These are phyloP conservation scores for Geodia barretti DNA, from an alignment of 37 sponge, comb jelly and placozoan species.

Conservation along the genomic window DNA sequence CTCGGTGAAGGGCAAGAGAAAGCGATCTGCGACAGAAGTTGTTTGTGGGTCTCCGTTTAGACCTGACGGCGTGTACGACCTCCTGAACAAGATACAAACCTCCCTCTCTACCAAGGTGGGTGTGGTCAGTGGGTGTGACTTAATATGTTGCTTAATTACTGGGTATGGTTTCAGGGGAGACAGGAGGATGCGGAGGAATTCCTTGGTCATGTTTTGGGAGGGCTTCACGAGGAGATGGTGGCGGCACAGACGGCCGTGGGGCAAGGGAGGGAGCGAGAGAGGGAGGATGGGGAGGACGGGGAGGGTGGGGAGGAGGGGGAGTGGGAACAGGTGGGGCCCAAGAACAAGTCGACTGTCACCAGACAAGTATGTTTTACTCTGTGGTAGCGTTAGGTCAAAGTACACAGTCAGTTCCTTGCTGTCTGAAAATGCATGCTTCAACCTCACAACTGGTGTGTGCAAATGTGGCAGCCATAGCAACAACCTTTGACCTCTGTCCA, in stretches of 20 bases:
- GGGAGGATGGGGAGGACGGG: neutral
- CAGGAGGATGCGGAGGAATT: conserved; percentile 99
- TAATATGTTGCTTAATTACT: too few relatives aligned
- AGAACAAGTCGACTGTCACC: conserved; percentile 92
- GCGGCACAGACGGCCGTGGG: conserved; percentile 45
- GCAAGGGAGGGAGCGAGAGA: neutral
- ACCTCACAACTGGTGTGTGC: conserved; percentile 15
- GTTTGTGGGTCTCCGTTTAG: conserved; percentile 60
- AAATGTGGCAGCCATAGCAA: conserved; percentile 36
- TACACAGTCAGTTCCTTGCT: neutral
- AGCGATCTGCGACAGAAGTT: conserved; percentile 37
- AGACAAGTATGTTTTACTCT: conserved; percentile 51
- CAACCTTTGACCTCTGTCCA: neutral
- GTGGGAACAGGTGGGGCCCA: conserved; percentile 95
- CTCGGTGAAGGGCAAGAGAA: conserved; percentile 4
- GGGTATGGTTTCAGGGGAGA: conserved; percentile 60
- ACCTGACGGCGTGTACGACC: conserved; percentile 73
- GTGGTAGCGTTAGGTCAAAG: neutral
- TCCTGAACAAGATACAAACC: conserved; percentile 68
- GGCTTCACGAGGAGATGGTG: conserved; percentile 94
- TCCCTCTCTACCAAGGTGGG: conserved; percentile 54
- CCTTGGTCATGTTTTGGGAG: conserved; percentile 83
- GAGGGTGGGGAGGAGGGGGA: conserved; percentile 49
- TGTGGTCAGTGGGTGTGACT: neutral
- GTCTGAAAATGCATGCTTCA: conserved; percentile 33